Base-by-base conservation (phyloP, 2,113 vertebrate genomes). In the Dasyprocta punctata region DNA sequence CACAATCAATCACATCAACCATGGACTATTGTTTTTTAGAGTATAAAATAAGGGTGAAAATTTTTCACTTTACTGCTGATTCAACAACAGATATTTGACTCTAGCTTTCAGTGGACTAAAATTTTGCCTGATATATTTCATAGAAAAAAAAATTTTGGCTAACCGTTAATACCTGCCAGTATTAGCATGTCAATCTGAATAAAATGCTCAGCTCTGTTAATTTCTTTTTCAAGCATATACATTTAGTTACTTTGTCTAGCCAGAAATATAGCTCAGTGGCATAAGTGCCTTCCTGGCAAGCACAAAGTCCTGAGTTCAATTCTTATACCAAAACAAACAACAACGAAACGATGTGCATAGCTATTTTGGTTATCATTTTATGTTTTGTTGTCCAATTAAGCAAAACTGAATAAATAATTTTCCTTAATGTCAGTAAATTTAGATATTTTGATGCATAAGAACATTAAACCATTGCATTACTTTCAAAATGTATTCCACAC, bases 341-440 rank as follows among this genome's bases (percentile, higher is more conserved):
- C 49, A 49, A 49, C 49, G 9, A 49, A 49, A 49, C 5, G 49
- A 49, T 49, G 49, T 49, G 49, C 49, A 49, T 49, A 49, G 49
- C 9, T 81, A 63, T 87, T 93, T 90, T 92, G 5, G n/a, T 78
- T 78, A 92, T 58, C 3, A 63, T 80, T 94, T 96, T 87, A 94
- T 56, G 28, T 73, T 89, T 89, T 58, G 14, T 65, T 95, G 63
- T 54, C 30, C 20, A 95, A 49, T 49, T 58, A 80, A 95, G 13
- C 30, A 88, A 93, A 81, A 81, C 1, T 26, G 9, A 81, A n/a
- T 13, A 91, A 67, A 91, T 14, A 7, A 36, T 69, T 95, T 93
- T 90, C 14, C 38, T 86, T 93, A 82, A 92, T 95, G 63, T 86
- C 52, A 94, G 83, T 71, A 38, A 86, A 86, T 71, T 86, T 65